Conservation (phyloP, 2,113 vertebrate species). For the Pedetes capensis region DNA sequence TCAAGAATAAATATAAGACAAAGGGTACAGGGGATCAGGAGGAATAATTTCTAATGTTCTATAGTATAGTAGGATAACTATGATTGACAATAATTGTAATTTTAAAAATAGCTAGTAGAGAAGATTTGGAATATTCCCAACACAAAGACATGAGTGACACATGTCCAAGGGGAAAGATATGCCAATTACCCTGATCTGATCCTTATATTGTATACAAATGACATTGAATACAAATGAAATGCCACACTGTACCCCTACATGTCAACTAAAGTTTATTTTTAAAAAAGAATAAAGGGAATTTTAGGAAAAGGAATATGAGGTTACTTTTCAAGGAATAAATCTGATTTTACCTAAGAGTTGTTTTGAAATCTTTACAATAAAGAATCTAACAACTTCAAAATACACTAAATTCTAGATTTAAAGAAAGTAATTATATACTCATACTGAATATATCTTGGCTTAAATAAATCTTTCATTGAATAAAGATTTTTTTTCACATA, state of each 20-base stretch:
- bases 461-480: conserved; percentile 15
- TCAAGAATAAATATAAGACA: neutral
- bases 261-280: neutral
- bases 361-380: conserved; percentile 22
- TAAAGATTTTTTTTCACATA: conserved; percentile 13
- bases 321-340: neutral
- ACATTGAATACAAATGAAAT: neutral
- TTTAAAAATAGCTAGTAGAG: neutral
- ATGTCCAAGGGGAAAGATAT: neutral
- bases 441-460: neutral
- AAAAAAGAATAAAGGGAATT: neutral
- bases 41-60: neutral
- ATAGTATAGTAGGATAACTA: neutral
- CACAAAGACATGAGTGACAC: neutral
- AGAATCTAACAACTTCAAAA: neutral
- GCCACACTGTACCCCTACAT: neutral
- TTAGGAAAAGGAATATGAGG: neutral
- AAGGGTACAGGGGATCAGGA: neutral
- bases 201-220: neutral
- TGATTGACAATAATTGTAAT: neutral
- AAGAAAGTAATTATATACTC: neutral
- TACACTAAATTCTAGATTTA: neutral
- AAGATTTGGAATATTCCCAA: neutral
- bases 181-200: neutral
- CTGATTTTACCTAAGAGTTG: neutral